These are phyloP conservation scores for Steinernema feltiae DNA, from an alignment of 1,140 invertebrate species.

Conservation along the genomic window DNA sequence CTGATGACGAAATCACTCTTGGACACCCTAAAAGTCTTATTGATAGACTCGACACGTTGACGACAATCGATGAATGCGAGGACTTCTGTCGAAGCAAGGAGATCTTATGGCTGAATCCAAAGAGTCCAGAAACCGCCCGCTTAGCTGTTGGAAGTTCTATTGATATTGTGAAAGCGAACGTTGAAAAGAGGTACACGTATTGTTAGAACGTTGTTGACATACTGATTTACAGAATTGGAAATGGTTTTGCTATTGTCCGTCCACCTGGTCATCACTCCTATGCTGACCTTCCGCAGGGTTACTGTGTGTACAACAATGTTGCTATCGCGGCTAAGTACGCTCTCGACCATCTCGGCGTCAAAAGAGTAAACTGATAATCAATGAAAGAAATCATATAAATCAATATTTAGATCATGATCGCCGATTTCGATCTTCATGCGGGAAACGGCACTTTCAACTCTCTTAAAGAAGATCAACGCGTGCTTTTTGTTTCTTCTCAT, in stretches of 20 bases:
- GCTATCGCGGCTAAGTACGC: slow-evolving; percentile 72
- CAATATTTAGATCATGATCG: slow-evolving; percentile 26
- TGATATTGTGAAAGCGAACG: slow-evolving; percentile 34
- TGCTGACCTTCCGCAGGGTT: slow-evolving; percentile 75
- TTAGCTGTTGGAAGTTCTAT: slow-evolving; percentile 32
- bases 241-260: slow-evolving; percentile 40
- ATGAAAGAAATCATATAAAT: background rate
- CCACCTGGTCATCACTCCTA: slow-evolving; percentile 95
- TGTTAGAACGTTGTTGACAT: background rate
- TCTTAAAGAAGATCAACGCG: slow-evolving; percentile 27
- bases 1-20: slow-evolving; percentile 35
- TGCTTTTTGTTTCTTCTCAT: slow-evolving; percentile 34
- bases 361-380: slow-evolving; percentile 18
- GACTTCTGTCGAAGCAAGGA: slow-evolving; percentile 38
- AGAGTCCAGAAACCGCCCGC: slow-evolving; percentile 28
- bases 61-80: slow-evolving; percentile 32
- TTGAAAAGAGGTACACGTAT: slow-evolving; percentile 28
- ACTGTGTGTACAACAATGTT: slow-evolving; percentile 93
- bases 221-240: slow-evolving; percentile 31
- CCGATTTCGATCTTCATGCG: slow-evolving; percentile 37
- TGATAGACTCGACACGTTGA: slow-evolving; percentile 24
- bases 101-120: slow-evolving; percentile 32
- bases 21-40: slow-evolving; percentile 32
- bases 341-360: slow-evolving; percentile 30
- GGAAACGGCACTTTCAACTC: slow-evolving; percentile 35